phyloP scores from a whole-genome alignment of 2,888 invertebrate genomes.

The Drosophila lutescens region DNA sequence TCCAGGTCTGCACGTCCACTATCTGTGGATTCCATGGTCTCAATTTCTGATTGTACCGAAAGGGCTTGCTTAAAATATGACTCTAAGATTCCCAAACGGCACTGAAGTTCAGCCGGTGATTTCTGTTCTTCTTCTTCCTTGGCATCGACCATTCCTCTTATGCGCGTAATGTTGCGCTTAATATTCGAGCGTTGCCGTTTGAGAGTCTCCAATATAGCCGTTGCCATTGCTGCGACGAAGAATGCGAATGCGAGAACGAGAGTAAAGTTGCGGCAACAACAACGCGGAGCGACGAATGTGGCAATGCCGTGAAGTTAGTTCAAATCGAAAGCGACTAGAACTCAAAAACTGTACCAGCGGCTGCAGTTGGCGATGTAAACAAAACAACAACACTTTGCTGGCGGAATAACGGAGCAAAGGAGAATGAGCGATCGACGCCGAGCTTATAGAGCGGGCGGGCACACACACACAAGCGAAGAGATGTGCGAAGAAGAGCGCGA shows the following conservation, averaged over 20 bases:
- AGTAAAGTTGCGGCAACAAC: neutral
- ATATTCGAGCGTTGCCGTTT: neutral
- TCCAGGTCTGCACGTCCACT: neutral
- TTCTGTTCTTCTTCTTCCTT: neutral
- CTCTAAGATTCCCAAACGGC: neutral
- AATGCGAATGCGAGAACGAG: neutral
- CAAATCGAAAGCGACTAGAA: neutral
- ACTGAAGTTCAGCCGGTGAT: conserved; percentile 1
- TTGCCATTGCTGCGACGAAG: neutral
- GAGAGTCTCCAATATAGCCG: neutral
- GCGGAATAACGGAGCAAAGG: neutral
- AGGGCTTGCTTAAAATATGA: neutral
- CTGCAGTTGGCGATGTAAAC: neutral
- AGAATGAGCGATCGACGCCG: neutral
- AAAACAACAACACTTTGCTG: neutral
- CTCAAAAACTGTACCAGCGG: neutral
- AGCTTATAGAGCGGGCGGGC: neutral
- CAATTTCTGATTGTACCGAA: neutral
- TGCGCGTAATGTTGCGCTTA: neutral
- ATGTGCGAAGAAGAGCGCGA: too few relatives aligned
- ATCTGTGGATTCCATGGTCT: neutral
- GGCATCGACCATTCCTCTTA: neutral
- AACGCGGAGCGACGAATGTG: neutral
- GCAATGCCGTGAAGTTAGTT: neutral
- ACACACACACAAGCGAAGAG: neutral